Evolutionary conservation across 2,797 vertebrate species (phyloP), one percentile per base, ranked within the genome.

Genomic region (Pseudomugil tenellus): DNA sequence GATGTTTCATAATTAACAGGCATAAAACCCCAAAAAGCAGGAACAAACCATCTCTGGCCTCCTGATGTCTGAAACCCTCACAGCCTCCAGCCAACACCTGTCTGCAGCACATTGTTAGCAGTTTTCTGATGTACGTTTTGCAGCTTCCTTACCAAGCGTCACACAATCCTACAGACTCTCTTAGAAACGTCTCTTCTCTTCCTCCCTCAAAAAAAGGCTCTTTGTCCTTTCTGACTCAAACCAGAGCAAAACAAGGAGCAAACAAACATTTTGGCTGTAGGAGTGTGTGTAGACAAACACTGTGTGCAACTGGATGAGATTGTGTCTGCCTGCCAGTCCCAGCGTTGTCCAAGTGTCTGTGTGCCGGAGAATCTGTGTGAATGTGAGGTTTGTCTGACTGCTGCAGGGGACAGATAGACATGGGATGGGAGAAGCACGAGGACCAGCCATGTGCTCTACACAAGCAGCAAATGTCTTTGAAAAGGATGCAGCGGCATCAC

Each of bases 371-470:
- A 64, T 39, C 29, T 61, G 34, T 66, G 35, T 63, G 56, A 69
- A 14, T 53, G 11, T 26, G 61, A 28, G 62, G 69, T 61, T 31
- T 17, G 73, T 58, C 62, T 35, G 32, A 48, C 46, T 69, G 78
- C 81, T 85, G 88, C 86, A 71, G 79, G 77, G 52, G 73, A 84
- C 74, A 74, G 77, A 70, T 49, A 59, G 79, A 80, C 80, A 89
- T 84, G 86, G 62, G 77, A 92, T 87, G 90, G 74, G 69, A 70
- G 68, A 88, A 85, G 83, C 87, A 80, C 66, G 66, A 76, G 77
- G 86, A 81, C 79, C 82, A 69, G 90, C 84, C 84, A 87, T 86
- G 87, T 91, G 90, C 89, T 85, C 78, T 74, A 77, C 74, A 81
- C 43, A 82, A 81, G 81, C 83, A 84, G 72, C 77, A 60, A 65